Conservation (phyloP, 2,113 vertebrate species). For the Acrocephalus kingi region DNA sequence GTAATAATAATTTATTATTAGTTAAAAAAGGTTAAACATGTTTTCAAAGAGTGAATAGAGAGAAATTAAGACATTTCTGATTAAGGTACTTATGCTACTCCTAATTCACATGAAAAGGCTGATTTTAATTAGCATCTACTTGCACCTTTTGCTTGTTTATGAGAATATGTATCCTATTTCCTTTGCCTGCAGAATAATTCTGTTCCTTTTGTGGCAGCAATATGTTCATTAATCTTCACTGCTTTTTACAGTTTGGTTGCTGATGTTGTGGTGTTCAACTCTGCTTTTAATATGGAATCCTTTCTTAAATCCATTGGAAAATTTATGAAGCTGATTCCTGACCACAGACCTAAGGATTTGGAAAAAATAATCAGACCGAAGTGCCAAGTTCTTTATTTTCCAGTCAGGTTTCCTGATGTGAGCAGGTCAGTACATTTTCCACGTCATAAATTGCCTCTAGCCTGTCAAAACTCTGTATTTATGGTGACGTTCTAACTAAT, state of each 20-base stretch:
- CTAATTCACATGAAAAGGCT: neutral
- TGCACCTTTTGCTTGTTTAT: neutral
- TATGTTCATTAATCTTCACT: neutral
- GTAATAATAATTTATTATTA: neutral
- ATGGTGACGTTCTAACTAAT: slow-evolving; percentile 46
- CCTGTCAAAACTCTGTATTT: slow-evolving; percentile 44
- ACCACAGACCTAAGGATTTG: slow-evolving; percentile 89
- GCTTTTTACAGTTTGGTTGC: slow-evolving; percentile 84
- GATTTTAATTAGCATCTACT: neutral
- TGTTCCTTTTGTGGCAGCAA: neutral
- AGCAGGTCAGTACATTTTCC: slow-evolving; percentile 82
- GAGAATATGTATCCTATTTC: neutral
- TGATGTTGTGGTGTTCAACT: slow-evolving; percentile 90
- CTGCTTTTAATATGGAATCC: slow-evolving; percentile 92
- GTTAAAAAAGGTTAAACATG: neutral
- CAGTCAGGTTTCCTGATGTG: slow-evolving; percentile 87
- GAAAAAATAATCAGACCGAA: slow-evolving; percentile 87
- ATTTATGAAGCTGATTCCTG: slow-evolving; percentile 93
- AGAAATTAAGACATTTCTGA: neutral
- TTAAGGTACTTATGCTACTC: neutral
- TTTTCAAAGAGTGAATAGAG: neutral
- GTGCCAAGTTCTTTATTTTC: slow-evolving; percentile 89
- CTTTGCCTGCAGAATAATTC: neutral
- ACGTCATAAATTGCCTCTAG: slow-evolving; percentile 48
- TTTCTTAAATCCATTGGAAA: slow-evolving; percentile 87